Conservation (phyloP, 2,888 invertebrate species). For the Zele albiditarsus region DNA sequence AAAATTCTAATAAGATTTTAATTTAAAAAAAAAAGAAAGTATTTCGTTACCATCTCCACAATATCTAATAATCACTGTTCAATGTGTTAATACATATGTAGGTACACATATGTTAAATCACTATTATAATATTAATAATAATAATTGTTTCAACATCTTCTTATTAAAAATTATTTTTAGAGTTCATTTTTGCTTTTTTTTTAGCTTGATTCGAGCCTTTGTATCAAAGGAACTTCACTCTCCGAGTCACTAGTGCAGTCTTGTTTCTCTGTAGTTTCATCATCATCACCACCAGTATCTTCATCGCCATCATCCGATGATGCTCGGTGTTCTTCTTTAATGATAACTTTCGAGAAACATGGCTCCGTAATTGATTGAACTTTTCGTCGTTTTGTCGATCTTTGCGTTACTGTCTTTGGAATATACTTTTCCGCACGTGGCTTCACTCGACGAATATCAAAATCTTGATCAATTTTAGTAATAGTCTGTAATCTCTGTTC, state of each 20-base stretch:
- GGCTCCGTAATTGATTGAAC: neutral
- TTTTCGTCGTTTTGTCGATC: slow-evolving; percentile 20
- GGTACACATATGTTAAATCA: no score
- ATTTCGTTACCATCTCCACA: no score
- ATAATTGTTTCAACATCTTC: neutral
- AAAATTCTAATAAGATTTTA: no score
- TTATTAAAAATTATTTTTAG: neutral
- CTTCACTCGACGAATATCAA: slow-evolving; percentile 74
- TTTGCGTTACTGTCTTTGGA: slow-evolving; percentile 52
- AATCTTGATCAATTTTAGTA: slow-evolving; percentile 75
- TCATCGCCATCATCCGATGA: slow-evolving; percentile 36
- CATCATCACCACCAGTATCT: slow-evolving; percentile 32
- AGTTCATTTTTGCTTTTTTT: slow-evolving; percentile 35
- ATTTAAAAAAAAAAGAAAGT: no score
- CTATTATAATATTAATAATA: neutral
- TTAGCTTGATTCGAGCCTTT: slow-evolving; percentile 59
- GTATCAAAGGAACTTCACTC: slow-evolving; percentile 62
- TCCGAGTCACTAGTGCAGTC: slow-evolving; percentile 64
- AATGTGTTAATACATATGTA: no score
- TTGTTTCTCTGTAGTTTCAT: slow-evolving; percentile 50
- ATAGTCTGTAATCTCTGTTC: slow-evolving; percentile 74
- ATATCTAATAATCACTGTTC: no score
- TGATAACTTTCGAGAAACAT: slow-evolving; percentile 12
- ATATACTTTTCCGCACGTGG: slow-evolving; percentile 62
- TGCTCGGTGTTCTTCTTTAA: slow-evolving; percentile 43